Evolutionary conservation across 2,888 invertebrate species (phyloP).

Genomic region (Zhengitettix transpicula): DNA sequence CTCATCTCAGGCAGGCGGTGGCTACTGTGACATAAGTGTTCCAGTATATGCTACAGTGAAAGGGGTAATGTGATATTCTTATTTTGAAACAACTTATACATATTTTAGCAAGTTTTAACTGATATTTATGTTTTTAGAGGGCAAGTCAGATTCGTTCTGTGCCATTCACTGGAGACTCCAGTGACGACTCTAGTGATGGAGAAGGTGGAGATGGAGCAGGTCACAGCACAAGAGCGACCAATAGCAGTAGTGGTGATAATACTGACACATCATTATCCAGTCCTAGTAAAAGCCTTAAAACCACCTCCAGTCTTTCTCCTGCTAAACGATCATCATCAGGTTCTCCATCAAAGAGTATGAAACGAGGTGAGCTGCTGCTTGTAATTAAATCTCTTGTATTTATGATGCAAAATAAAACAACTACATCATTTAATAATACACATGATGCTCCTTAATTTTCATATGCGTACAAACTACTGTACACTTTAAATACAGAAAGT

Average conservation of each 20-base stretch:
- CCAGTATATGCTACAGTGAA: slow-evolving; percentile 94
- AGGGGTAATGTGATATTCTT: slow-evolving; percentile 41
- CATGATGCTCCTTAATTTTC: too few species aligned
- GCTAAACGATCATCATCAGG: slow-evolving; percentile 70
- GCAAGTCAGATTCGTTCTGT: slow-evolving; percentile 91
- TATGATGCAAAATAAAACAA: too few species aligned
- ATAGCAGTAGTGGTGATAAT: slow-evolving; percentile 32
- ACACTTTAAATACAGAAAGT: too few species aligned
- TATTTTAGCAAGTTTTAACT: slow-evolving; percentile 13
- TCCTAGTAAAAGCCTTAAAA: slow-evolving; percentile 73
- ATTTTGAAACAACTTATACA: neutral
- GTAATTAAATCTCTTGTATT: too few species aligned
- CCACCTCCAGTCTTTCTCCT: slow-evolving; percentile 68
- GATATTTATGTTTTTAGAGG: slow-evolving; percentile 34
- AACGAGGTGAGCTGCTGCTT: slow-evolving; percentile 42
- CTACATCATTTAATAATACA: too few species aligned
- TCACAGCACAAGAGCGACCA: slow-evolving; percentile 29
- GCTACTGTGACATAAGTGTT: slow-evolving; percentile 79
- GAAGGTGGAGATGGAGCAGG: slow-evolving; percentile 34
- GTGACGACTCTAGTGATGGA: slow-evolving; percentile 87
- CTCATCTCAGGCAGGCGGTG: slow-evolving; percentile 35
- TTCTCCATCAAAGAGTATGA: slow-evolving; percentile 64
- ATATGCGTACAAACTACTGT: too few species aligned
- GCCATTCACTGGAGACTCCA: slow-evolving; percentile 89
- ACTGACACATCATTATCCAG: slow-evolving; percentile 46